Evolutionary conservation across 2,797 vertebrate species (phyloP).

Genomic region (Sebastolobus altivelis): DNA sequence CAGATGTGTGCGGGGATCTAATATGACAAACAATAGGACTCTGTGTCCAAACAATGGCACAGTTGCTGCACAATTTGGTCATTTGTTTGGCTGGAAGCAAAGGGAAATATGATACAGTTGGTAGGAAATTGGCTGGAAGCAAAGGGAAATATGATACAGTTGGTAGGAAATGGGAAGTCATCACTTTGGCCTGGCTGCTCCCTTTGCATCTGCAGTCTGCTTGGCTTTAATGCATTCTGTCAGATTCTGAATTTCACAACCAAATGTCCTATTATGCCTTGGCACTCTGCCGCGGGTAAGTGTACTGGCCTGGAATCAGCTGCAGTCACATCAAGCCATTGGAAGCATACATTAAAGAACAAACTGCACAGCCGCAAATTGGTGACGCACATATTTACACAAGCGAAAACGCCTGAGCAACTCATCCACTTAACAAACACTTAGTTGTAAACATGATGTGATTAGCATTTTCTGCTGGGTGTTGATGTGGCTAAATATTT

Average conservation of each 20-base stretch:
- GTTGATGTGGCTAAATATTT: constrained; percentile 60
- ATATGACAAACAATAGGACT: constrained; percentile 60
- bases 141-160: constrained; percentile 66
- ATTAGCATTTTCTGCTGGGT: constrained; percentile 58
- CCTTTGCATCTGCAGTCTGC: constrained; percentile 76
- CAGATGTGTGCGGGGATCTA: constrained; percentile 45
- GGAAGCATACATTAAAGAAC: constrained; percentile 72
- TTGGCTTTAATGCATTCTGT: constrained; percentile 84
- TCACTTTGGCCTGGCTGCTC: constrained; percentile 72
- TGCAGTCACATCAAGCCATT: constrained; percentile 69
- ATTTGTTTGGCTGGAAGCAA: constrained; percentile 63
- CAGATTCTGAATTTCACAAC: constrained; percentile 84
- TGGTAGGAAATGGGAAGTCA: constrained; percentile 73
- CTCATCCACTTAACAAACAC: constrained; percentile 70
- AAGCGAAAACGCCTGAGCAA: constrained; percentile 37
- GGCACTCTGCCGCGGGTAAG: constrained; percentile 77
- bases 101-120: constrained; percentile 65
- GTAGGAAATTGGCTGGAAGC: constrained; percentile 68
- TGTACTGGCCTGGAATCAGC: constrained; percentile 76
- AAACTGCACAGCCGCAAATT: constrained; percentile 57
- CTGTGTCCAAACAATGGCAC: constrained; percentile 64
- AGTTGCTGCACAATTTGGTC: constrained; percentile 51
- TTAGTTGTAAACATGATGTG: constrained; percentile 68
- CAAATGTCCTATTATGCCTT: constrained; percentile 84
- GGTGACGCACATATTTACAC: constrained; percentile 65